Evolutionary conservation across 1,140 invertebrate genomes (phyloP), one percentile per base, ranked within the genome.

Genomic region (Ips typographus): DNA sequence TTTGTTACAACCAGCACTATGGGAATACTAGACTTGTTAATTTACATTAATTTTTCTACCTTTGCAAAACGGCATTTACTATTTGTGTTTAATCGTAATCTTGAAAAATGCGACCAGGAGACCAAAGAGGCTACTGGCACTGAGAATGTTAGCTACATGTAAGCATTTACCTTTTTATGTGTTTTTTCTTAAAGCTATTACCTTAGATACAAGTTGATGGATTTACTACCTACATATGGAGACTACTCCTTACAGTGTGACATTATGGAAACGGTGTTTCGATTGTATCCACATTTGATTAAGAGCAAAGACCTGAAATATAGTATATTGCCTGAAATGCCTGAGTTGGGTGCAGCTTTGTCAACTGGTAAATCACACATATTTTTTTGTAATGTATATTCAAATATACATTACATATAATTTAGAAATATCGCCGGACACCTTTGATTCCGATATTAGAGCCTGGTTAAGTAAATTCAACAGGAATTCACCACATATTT

Each of bases 211-310:
- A 47, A 38, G 40, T 62, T 62, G 4, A 40, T 62, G n/a, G 60
- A 62, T 51, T 40, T 38, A 1, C 39, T 62, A 2, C 40, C 43
- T 4, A 62, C 37, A 3, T 39, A 51, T 51, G 60, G 60, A 5
- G 60, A 62, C 7, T 62, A 62, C 22, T 43, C 40, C 8, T 22
- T 62, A 6, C 60, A 62, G 22, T 47, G 43, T 8, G 60, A 62
- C 40, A 40, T 62, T 49, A 62, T 62, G 60, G 60, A 62, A 38
- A 51, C 60, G 4, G 2, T 62, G 4, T 62, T 36, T 51, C 49
- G 60, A 40, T 39, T 62, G 8, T 62, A 44, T 51, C 43, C 43
- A 37, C 4, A 22, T 4, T 4, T 51, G 8, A 62, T 62, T 39
- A 7, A 42, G 6, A n/a, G 44, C 8, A 62, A 51, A 44, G 6